Percentiles rank a stretch among this genome's conserved stretches.
Evolutionary conservation across 2,888 invertebrate species (phyloP).

Genomic region (Harpalus rufipes): DNA sequence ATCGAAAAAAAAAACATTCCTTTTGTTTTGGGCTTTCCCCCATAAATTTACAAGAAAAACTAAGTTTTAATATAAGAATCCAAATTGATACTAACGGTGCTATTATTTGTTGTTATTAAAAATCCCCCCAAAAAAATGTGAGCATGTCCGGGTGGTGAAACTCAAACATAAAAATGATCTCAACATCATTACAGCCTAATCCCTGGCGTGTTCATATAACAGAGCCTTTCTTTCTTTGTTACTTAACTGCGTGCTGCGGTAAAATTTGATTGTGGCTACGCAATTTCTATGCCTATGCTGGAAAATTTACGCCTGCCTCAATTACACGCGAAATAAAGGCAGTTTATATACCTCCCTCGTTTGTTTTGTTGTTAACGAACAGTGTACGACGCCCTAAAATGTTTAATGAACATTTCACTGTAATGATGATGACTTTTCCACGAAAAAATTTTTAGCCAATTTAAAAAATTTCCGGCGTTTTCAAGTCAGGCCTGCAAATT

Average conservation of each 20-base stretch:
- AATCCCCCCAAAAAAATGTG: no score
- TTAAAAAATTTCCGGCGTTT: not conserved
- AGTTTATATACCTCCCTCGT: not conserved
- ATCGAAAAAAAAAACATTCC: no score
- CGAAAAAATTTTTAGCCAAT: not conserved
- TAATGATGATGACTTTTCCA: constrained; percentile 28
- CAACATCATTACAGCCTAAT: not conserved
- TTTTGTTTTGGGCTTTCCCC: no score
- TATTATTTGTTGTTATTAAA: no score
- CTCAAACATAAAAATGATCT: not conserved
- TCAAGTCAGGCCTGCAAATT: not conserved
- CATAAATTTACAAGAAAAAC: no score
- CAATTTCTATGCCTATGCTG: not conserved
- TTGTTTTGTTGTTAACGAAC: not conserved
- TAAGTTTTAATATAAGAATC: no score
- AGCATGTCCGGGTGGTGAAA: not conserved
- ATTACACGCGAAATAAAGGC: constrained; percentile 29
- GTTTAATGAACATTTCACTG: constrained; percentile 23
- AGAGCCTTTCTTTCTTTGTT: not conserved
- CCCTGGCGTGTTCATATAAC: not conserved
- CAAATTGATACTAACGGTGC: no score
- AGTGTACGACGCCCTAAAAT: not conserved
- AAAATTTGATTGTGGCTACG: constrained; percentile 15
- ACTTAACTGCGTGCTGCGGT: not conserved
- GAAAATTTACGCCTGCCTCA: constrained; percentile 13